phyloP scores from a whole-genome alignment of 2,888 invertebrate genomes.

The Dichetophora obliterata region DNA sequence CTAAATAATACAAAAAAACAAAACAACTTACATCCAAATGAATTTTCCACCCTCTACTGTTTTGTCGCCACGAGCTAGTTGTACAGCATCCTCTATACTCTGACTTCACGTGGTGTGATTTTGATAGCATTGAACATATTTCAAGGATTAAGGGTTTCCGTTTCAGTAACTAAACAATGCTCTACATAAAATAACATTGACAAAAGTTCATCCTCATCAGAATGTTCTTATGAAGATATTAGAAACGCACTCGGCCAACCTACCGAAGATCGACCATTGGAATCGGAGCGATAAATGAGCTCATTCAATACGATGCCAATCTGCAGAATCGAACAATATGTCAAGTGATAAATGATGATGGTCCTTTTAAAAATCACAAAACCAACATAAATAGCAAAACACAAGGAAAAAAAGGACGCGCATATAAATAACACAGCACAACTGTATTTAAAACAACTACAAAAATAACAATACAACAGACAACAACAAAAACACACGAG shows the following conservation, averaged over 20 bases:
- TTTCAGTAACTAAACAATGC: constrained; percentile 62
- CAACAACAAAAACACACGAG: not conserved
- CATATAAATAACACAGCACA: not conserved
- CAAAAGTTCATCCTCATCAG: constrained; percentile 40
- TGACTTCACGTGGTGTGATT: not conserved
- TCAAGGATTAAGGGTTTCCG: constrained; percentile 65
- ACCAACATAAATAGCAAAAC: constrained; percentile 2
- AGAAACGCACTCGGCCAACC: constrained; percentile 52
- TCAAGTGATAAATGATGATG: constrained; percentile 67
- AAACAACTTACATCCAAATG: not conserved
- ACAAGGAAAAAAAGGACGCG: not conserved
- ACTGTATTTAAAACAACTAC: not conserved
- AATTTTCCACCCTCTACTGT: not conserved
- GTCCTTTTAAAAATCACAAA: constrained; percentile 52
- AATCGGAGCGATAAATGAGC: constrained; percentile 64
- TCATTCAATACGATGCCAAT: constrained; percentile 61
- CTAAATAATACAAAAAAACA: not conserved
- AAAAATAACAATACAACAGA: not conserved
- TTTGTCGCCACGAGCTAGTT: not conserved
- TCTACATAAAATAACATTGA: constrained; percentile 62
- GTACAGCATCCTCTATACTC: not conserved
- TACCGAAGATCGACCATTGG: constrained; percentile 40
- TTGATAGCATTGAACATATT: not conserved
- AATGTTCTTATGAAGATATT: constrained; percentile 58
- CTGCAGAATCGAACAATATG: constrained; percentile 64